These are phyloP conservation scores for Lasioglossum leucozonium DNA, from an alignment of 2,888 invertebrate species.

Conservation along the genomic window DNA sequence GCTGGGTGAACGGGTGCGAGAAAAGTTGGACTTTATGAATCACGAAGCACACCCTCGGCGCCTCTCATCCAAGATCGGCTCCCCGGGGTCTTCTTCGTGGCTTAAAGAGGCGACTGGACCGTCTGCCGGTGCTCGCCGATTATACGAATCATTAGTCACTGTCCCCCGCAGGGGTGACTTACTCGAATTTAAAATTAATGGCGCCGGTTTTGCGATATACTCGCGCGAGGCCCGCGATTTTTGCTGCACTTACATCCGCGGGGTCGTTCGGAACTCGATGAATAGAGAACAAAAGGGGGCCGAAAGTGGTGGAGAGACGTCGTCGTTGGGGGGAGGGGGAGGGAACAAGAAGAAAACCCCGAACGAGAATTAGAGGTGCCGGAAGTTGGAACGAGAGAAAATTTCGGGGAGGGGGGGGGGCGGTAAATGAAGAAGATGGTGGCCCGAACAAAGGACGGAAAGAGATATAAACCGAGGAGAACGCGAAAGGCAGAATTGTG, in stretches of 20 bases:
- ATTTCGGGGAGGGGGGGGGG: not conserved
- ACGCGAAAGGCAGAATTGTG: slow-evolving; percentile 17
- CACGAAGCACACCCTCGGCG: slow-evolving; percentile 67
- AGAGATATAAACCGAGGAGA: slow-evolving; percentile 41
- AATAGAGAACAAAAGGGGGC: not conserved
- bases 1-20: slow-evolving; percentile 38
- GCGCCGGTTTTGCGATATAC: slow-evolving; percentile 76
- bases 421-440: slow-evolving; percentile 34
- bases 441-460: slow-evolving; percentile 43
- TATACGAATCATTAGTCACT: slow-evolving; percentile 80
- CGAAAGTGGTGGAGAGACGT: not conserved
- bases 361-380: slow-evolving; percentile 12
- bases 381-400: slow-evolving; percentile 15
- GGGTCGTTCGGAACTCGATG: slow-evolving; percentile 33
- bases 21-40: slow-evolving; percentile 72
- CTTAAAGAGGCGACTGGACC: slow-evolving; percentile 69
- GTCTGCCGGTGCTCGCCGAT: slow-evolving; percentile 60
- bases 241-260: slow-evolving; percentile 71
- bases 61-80: slow-evolving; percentile 48
- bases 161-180: slow-evolving; percentile 78
- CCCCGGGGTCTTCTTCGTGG: slow-evolving; percentile 65
- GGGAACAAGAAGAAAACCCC: not conserved
- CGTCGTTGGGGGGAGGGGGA: not conserved
- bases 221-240: slow-evolving; percentile 64
- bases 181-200: slow-evolving; percentile 80